Percentiles rank a stretch among this genome's conserved stretches.
phyloP scores from a whole-genome alignment of 2,113 vertebrate species.

The Peucedramus taeniatus region DNA sequence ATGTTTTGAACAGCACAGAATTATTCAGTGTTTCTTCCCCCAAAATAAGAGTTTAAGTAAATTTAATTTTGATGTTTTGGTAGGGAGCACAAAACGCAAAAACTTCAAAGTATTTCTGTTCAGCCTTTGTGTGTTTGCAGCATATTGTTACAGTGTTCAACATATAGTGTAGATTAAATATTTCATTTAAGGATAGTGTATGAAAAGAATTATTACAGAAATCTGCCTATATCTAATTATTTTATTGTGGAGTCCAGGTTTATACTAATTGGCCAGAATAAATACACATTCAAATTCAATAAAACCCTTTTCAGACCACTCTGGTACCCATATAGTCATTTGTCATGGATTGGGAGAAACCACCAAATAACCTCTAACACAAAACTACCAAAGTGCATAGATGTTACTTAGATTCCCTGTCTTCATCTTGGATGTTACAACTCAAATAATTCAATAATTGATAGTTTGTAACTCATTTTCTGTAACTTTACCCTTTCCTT shows the following conservation, averaged over 20 bases:
- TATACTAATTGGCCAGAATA: neutral
- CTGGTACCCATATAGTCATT: neutral
- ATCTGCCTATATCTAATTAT: neutral
- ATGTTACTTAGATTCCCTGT: neutral
- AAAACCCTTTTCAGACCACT: neutral
- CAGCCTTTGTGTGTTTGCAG: neutral
- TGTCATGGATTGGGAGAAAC: neutral
- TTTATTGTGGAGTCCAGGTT: neutral
- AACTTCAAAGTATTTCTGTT: neutral
- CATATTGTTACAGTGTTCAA: neutral
- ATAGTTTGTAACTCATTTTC: neutral
- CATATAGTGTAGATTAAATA: neutral
- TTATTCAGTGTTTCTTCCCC: neutral
- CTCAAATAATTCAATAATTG: neutral
- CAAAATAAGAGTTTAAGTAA: constrained; percentile 11
- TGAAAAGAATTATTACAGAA: neutral
- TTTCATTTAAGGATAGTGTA: neutral
- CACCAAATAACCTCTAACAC: neutral
- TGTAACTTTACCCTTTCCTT: neutral
- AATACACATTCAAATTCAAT: neutral
- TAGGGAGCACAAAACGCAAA: neutral
- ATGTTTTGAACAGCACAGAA: constrained; percentile 3
- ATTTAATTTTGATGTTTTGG: neutral
- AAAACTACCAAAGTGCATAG: neutral
- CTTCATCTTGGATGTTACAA: neutral